Evolutionary conservation across 2,797 vertebrate genomes (phyloP), one percentile per base, ranked within the genome.

Genomic region (Myripristis murdjan): DNA sequence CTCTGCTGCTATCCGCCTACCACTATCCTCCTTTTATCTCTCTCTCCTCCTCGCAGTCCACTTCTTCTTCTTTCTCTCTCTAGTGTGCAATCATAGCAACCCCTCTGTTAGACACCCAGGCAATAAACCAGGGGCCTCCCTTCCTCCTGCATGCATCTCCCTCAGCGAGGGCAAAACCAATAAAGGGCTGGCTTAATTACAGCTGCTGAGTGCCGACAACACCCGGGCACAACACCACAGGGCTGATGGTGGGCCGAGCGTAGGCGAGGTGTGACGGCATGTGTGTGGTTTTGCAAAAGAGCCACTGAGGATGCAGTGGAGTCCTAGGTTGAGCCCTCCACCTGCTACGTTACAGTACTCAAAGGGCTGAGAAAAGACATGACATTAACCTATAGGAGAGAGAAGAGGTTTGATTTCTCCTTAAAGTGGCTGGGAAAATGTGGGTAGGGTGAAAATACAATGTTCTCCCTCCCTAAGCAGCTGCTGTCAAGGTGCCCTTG

Each of bases 151-250:
- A 57, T 80, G 74, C 76, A 58, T 89, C 78, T 92, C 90, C 92
- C 91, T 83, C 37, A 75, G 79, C 37, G 83, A 87, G 75, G 74
- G 89, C 90, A 91, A 91, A 91, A 87, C 91, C 91, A 93, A 92
- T 93, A 92, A 92, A 85, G 68, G 80, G 65, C 75, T 6, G 51
- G 84, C 82, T 92, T 93, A 92, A 92, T 93, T 91, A 92, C 89
- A 91, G 87, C 85, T 86, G 85, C 79, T 83, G 86, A 88, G 83
- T 83, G 77, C 88, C 47, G 72, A 79, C 78, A 83, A 86, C 82
- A 87, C 79, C 81, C 57, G 48, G 69, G 83, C 72, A 74, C 55
- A 61, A 77, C 81, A 86, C 88, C 68, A 61, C 44, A 51, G 81
- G 77, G 84, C 78, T 64, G 61, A 65, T 70, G 79, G 82, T 54